Evolutionary conservation across 2,113 vertebrate genomes (phyloP), one percentile per base, ranked within the genome.

Genomic region (Steatornis caripensis): DNA sequence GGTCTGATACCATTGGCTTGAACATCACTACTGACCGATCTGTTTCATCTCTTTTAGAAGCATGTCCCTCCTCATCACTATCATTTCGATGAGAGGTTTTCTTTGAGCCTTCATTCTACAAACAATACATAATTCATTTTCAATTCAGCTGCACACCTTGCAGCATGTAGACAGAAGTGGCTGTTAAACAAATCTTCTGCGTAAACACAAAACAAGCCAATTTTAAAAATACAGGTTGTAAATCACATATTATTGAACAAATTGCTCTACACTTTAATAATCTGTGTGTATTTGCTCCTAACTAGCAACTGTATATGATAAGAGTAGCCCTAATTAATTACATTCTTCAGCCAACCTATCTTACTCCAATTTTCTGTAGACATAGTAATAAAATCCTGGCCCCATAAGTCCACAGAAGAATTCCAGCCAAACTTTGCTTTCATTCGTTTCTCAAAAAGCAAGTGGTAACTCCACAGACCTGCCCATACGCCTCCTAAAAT

Each of bases 1-100:
- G 99, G 82, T 99, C 99, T 46, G 99, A 99, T 23, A 99, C 98
- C 98, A 99, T 95, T 64, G 99, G 99, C 58, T 99, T 98, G 96
- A 99, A 99, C 97, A 99, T 95, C 95, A 99, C 90, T 34, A 98
- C 95, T 58, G 98, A 98, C 83, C 98, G 98, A 96, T 99, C 99
- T 6, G 97, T 91, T 97, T 99, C 99, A 93, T 99, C 99, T 70
- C 98, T 98, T 96, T 97, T 99, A 93, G 96, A 90, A 87, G 78
- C 55, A 22, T 97, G 96, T 11, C 97, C 95, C 82, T 99, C 99
- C 37, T 99, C 99, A 76, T 99, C 99, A 58, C 97, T 98, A 75
- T 99, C 98, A 65, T 94, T 98, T 97, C 96, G 96, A 46, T 95
- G 98, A 49, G 97, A 97, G 27, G 95, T 94, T 96, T 98, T 98